Evolutionary conservation across 2,888 invertebrate genomes (phyloP).

Genomic region (Caenorhabditis angaria): DNA sequence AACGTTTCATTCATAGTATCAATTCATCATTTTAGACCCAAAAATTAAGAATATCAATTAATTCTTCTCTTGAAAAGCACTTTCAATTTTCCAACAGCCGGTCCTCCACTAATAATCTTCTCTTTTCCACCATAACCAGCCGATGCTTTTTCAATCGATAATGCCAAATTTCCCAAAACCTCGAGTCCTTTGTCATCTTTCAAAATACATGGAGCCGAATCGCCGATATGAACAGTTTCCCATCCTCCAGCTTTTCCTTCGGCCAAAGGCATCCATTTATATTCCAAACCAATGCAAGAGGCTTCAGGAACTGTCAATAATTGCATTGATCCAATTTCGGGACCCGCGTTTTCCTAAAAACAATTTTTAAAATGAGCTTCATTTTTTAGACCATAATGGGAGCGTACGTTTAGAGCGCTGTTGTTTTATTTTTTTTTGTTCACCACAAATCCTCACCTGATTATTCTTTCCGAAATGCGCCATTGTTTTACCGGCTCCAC

Average conservation of each 20-base stretch:
- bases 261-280: slow-evolving; percentile 56
- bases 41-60: background rate
- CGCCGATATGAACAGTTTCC: slow-evolving; percentile 56
- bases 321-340: slow-evolving; percentile 61
- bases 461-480: slow-evolving; percentile 59
- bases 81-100: slow-evolving; percentile 34
- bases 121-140: slow-evolving; percentile 60
- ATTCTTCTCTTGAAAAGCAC: slow-evolving; percentile 37
- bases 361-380: too few relatives aligned
- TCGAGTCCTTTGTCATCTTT: slow-evolving; percentile 55
- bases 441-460: too few relatives aligned
- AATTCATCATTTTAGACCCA: too few relatives aligned
- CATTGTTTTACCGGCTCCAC: slow-evolving; percentile 42
- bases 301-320: slow-evolving; percentile 51
- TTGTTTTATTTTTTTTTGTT: too few relatives aligned
- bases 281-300: slow-evolving; percentile 48
- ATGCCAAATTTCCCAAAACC: slow-evolving; percentile 57
- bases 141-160: slow-evolving; percentile 51
- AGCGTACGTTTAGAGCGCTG: too few relatives aligned
- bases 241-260: slow-evolving; percentile 49
- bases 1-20: too few relatives aligned
- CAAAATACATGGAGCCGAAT: slow-evolving; percentile 55
- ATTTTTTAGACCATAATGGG: too few relatives aligned
- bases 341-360: slow-evolving; percentile 60
- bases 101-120: slow-evolving; percentile 42